Percentiles rank a stretch among this genome's conserved stretches.
Evolutionary conservation across 2,113 vertebrate species (phyloP).

Genomic region (Girardinichthys multiradiatus): DNA sequence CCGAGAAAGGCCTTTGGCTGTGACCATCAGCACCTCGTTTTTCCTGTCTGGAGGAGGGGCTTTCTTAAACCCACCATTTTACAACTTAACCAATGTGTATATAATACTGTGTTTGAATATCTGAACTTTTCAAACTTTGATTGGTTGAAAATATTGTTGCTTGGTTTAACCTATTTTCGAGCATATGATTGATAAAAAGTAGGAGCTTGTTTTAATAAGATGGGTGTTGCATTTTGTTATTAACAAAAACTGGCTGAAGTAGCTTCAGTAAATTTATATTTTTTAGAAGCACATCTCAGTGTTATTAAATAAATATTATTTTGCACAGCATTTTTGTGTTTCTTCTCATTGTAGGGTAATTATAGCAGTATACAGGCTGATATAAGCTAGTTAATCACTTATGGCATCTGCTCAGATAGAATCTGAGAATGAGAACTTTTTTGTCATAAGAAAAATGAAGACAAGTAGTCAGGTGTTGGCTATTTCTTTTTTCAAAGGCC

Average conservation of each 20-base stretch:
- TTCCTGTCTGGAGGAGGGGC: not conserved
- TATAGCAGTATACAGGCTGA: too few relatives aligned
- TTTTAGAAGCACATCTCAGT: too few relatives aligned
- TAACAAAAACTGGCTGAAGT: not conserved
- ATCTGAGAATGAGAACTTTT: not conserved
- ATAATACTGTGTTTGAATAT: not conserved
- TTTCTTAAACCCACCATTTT: not conserved
- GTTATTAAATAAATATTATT: too few relatives aligned
- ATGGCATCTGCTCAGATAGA: too few relatives aligned
- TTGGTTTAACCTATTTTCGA: too few relatives aligned
- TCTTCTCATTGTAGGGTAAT: too few relatives aligned
- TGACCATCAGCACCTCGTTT: not conserved
- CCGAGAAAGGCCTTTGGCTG: slow-evolving; percentile 23
- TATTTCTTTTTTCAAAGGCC: too few relatives aligned
- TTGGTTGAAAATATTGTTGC: not conserved
- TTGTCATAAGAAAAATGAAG: too few relatives aligned
- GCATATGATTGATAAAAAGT: too few relatives aligned
- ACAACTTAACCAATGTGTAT: not conserved
- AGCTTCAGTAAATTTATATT: not conserved
- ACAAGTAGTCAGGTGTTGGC: too few relatives aligned
- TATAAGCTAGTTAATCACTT: too few relatives aligned
- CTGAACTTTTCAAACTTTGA: not conserved
- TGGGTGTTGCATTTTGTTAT: not conserved
- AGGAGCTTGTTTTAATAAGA: not conserved
- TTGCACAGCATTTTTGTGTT: too few relatives aligned